Evolutionary conservation across 1,140 invertebrate species (phyloP).

Genomic region (Drosophila truncata): DNA sequence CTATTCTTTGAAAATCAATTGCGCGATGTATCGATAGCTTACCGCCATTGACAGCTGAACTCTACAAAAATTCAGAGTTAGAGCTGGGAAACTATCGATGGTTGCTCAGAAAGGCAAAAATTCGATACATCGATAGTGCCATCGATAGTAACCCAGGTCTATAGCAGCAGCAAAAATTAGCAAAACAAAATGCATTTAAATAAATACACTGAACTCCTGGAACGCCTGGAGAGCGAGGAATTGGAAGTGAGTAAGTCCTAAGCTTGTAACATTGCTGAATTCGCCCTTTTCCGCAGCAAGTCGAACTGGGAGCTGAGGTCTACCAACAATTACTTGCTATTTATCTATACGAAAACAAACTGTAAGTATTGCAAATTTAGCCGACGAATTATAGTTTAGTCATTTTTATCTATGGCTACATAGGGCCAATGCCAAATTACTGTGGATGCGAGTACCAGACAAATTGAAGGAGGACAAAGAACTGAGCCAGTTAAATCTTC

Average conservation of each 20-base stretch:
- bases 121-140: too few relatives aligned
- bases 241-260: constrained; percentile 43
- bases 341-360: constrained; percentile 70
- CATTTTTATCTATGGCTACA: not conserved
- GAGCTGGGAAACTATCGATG: too few relatives aligned
- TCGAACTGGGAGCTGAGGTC: constrained; percentile 47
- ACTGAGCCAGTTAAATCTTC: constrained; percentile 55
- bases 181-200: constrained; percentile 64
- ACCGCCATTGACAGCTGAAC: not conserved
- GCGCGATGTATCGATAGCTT: constrained; percentile 3
- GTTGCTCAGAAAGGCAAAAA: too few relatives aligned
- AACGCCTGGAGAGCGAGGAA: constrained; percentile 59
- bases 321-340: constrained; percentile 70
- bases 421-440: constrained; percentile 62
- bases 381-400: too few relatives aligned
- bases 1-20: not conserved
- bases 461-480: constrained; percentile 67
- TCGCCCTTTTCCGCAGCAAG: constrained; percentile 34
- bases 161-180: constrained; percentile 15
- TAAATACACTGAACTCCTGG: constrained; percentile 58
- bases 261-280: not conserved
- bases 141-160: too few relatives aligned
- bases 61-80: constrained; percentile 25
- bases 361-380: constrained; percentile 42
- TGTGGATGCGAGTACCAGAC: constrained; percentile 71